These are phyloP conservation scores for Pteronura brasiliensis DNA, from an alignment of 2,113 vertebrate genomes.

Conservation along the genomic window DNA sequence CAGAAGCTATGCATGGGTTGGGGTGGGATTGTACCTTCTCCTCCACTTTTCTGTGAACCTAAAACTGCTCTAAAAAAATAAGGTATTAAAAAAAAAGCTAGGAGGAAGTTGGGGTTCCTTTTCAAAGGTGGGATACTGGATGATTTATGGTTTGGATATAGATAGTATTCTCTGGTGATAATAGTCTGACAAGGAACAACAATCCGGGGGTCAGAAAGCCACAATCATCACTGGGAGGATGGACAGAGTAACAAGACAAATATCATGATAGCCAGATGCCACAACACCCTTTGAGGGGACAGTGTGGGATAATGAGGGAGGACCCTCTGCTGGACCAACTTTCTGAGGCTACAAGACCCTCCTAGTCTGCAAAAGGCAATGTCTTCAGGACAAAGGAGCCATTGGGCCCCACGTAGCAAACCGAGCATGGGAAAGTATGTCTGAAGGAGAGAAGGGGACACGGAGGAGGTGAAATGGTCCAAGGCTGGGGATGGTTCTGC, in stretches of 20 bases:
- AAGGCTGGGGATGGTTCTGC: too few species aligned
- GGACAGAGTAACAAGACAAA: neutral
- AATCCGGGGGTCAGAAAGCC: neutral
- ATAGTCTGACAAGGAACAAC: neutral
- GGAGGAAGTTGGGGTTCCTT: neutral
- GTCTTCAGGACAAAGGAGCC: neutral
- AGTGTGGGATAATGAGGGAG: neutral
- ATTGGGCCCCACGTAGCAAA: neutral
- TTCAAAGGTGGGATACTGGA: neutral
- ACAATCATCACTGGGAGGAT: neutral
- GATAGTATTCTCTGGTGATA: neutral
- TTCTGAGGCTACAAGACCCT: neutral
- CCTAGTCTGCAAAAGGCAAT: neutral
- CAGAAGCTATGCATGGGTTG: neutral
- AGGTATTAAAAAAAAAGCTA: neutral
- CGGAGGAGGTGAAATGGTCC: neutral
- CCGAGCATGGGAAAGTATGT: neutral
- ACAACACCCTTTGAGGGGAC: neutral
- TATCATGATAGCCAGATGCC: neutral
- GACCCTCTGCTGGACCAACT: neutral
- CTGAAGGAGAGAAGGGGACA: neutral
- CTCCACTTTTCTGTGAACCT: neutral
- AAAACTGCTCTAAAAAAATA: neutral
- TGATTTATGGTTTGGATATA: neutral
- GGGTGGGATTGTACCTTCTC: neutral